These are phyloP conservation scores for Aculops lycopersici DNA, from an alignment of 1,140 invertebrate genomes.

Conservation along the genomic window DNA sequence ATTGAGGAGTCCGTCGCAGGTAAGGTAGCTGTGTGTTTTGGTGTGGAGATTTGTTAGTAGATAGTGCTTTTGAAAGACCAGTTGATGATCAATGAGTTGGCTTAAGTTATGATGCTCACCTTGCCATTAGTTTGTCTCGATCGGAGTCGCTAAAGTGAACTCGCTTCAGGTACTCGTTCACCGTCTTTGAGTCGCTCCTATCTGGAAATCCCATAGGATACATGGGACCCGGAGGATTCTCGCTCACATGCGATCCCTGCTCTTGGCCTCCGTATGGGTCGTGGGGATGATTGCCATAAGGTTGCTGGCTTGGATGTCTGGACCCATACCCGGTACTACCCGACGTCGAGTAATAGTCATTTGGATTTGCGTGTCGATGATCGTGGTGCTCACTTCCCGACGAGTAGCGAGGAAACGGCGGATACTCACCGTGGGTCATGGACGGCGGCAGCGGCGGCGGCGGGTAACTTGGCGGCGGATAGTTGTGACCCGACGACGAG, in stretches of 20 bases:
- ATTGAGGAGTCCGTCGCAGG: slow-evolving; percentile 13
- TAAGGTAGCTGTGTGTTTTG: slow-evolving; percentile 10
- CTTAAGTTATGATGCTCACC: too few relatives aligned
- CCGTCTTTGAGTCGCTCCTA: slow-evolving; percentile 1
- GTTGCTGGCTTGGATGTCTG: not conserved
- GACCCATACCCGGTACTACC: not conserved
- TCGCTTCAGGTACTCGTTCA: slow-evolving; percentile 7
- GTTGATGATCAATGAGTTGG: not conserved
- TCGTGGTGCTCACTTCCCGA: too few relatives aligned
- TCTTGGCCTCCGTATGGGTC: not conserved
- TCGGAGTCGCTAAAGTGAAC: slow-evolving; percentile 9
- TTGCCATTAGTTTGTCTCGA: slow-evolving; percentile 13
- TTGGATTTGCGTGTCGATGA: not conserved
- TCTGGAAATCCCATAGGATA: not conserved
- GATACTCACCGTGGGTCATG: too few relatives aligned
- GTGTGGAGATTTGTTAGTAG: not conserved
- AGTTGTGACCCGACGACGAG: too few relatives aligned
- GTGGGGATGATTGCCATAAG: not conserved
- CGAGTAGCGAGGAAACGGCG: too few relatives aligned
- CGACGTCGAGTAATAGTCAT: not conserved
- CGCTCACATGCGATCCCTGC: not conserved
- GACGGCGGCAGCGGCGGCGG: too few relatives aligned
- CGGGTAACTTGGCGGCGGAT: too few relatives aligned
- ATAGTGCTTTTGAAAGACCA: not conserved
- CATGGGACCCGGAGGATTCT: not conserved